Percentiles rank a stretch among this genome's conserved stretches.
Evolutionary conservation across 2,113 vertebrate genomes (phyloP).

Genomic region (Zosterops hypoxanthus): DNA sequence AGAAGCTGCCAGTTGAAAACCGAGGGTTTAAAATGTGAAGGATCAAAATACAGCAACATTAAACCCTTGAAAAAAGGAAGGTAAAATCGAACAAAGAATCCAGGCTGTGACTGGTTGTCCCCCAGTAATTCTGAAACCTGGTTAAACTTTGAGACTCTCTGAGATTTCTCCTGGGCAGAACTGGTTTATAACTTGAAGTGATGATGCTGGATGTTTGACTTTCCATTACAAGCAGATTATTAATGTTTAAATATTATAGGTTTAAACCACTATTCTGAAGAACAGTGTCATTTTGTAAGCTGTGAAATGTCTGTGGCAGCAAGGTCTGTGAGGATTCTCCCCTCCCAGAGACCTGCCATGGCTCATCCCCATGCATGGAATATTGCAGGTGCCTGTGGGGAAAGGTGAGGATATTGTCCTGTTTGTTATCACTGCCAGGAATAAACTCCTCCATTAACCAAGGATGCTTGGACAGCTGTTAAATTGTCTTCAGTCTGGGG

Average conservation of each 20-base stretch:
- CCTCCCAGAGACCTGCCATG: neutral
- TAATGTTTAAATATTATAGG: neutral
- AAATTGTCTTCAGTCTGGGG: neutral
- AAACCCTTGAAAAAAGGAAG: neutral
- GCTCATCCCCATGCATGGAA: neutral
- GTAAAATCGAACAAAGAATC: neutral
- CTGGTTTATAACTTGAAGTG: neutral
- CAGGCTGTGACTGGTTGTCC: neutral
- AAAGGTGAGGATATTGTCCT: neutral
- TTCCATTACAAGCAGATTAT: neutral
- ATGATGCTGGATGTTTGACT: neutral
- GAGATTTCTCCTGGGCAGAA: neutral
- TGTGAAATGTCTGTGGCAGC: neutral
- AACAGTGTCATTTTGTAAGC: neutral
- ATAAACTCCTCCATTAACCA: neutral
- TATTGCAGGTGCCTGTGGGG: neutral
- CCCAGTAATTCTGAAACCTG: neutral
- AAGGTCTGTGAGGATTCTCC: neutral
- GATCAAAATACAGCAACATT: conserved; percentile 16
- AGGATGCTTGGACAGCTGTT: neutral
- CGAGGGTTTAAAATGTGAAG: neutral
- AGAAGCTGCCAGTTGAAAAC: conserved; percentile 2
- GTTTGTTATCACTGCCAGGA: neutral
- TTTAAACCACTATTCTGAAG: neutral
- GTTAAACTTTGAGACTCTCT: neutral